Base-by-base conservation (phyloP, 1,140 invertebrate species). In the Uloborus diversus region DNA sequence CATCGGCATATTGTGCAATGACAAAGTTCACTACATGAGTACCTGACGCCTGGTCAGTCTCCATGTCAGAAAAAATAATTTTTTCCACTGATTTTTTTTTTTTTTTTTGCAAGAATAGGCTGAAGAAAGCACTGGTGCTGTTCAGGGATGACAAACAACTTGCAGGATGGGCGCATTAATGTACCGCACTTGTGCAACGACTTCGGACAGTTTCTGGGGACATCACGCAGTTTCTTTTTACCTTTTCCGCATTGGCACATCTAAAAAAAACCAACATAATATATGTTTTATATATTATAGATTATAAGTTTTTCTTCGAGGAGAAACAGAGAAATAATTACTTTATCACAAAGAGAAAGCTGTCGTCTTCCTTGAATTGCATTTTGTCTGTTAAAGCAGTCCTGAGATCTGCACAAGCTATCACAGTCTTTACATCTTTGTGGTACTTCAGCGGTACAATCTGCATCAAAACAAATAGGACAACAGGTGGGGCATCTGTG, bases 21-120 rank as follows among this genome's bases (percentile, higher is more conserved):
- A 25, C 25, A 32, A 23, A 69, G 23, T 53, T 69, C 4, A 65
- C 33, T 3, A 47, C 27, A 11, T 65, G 35, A 17, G 23, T 37
- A 4, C 62, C 62, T 23, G 62, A 65, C 4, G 33, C 23, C n/a
- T 65, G 62, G 35, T 65, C 62, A 23, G 35, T 65, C 25, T 65
- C 62, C 11, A 65, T 42, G 47, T 65, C 33, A 47, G 47, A 42
- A 20, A 53, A 69, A 53, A 69, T 69, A 3, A 53, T 7, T 14
- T 53, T 27, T 3, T 69, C 66, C 1, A 14, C 5, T 32, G 42
- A 28, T 7, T 2, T n/a, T n/a, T n/a, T n/a, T n/a, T n/a, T n/a
- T n/a, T n/a, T n/a, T 49, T 27, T 68, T 68, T 27, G 5, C 5
- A 7, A 7, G 3, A 27, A 51, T 14, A 11, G 4, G 17, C 9